phyloP scores from a whole-genome alignment of 1,140 invertebrate species.

The Homarus americanus region DNA sequence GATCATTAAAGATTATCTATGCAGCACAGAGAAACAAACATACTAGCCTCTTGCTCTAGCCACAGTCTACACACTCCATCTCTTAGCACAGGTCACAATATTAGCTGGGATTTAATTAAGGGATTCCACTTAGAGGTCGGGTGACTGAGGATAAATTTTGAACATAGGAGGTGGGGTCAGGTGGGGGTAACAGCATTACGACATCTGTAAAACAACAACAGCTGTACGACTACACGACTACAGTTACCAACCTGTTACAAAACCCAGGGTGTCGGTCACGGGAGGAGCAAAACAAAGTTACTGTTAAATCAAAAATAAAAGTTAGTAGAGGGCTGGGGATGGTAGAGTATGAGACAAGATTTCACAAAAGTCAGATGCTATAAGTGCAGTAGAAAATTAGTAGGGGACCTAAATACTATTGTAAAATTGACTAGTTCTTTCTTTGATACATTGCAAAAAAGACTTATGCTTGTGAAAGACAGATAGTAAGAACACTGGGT shows the following conservation, averaged over 20 bases:
- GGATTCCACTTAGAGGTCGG: conserved; percentile 53
- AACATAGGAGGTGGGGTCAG: conserved; percentile 39
- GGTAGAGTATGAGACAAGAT: conserved; percentile 67
- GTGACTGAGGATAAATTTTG: conserved; percentile 45
- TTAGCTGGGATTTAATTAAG: conserved; percentile 59
- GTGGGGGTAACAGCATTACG: conserved; percentile 66
- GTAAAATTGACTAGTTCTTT: conserved; percentile 66
- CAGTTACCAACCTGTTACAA: conserved; percentile 74
- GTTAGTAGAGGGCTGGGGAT: conserved; percentile 71
- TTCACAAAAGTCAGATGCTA: conserved; percentile 65
- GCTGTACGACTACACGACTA: conserved; percentile 70
- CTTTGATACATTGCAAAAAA: conserved; percentile 60
- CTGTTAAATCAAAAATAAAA: conserved; percentile 74
- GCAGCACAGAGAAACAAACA: conserved; percentile 69
- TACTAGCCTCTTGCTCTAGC: conserved; percentile 71
- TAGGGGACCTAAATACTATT: conserved; percentile 65
- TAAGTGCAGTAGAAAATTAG: conserved; percentile 70
- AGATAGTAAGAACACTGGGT: conserved; percentile 62
- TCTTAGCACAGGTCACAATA: conserved; percentile 64
- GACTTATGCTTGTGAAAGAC: conserved; percentile 55
- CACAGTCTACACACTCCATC: conserved; percentile 69
- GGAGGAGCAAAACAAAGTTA: conserved; percentile 74
- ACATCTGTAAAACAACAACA: conserved; percentile 70
- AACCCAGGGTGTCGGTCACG: conserved; percentile 70
- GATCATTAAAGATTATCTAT: conserved; percentile 53